Evolutionary conservation across 1,140 invertebrate genomes (phyloP).

Genomic region (Cyrtorhinus lividipennis): DNA sequence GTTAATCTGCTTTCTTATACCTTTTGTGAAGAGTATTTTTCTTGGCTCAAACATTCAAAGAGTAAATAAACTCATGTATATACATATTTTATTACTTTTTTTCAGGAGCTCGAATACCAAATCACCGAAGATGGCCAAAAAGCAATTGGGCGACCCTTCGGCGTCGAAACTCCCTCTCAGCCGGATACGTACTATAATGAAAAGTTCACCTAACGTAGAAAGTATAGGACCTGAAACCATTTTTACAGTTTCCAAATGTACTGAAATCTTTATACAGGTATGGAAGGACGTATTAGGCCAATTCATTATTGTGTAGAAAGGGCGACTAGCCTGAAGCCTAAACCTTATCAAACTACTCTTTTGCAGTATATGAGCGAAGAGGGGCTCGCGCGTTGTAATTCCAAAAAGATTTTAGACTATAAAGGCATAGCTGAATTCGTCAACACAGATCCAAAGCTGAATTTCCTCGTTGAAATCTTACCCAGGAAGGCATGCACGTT

Average conservation of each 20-base stretch:
- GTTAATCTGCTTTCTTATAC: no score
- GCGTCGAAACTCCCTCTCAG: slow-evolving; percentile 43
- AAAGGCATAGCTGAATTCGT: slow-evolving; percentile 18
- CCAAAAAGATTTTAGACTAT: slow-evolving; percentile 14
- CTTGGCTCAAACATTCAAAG: no score
- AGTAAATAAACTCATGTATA: no score
- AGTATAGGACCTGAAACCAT: slow-evolving; percentile 57
- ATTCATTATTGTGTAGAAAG: no score
- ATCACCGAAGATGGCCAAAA: neutral
- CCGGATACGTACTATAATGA: slow-evolving; percentile 69
- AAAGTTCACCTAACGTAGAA: slow-evolving; percentile 68
- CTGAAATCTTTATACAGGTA: slow-evolving; percentile 35
- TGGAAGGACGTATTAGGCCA: no score
- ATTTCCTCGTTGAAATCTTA: slow-evolving; percentile 14
- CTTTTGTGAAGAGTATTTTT: no score
- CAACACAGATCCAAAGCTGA: slow-evolving; percentile 2
- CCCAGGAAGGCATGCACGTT: slow-evolving; percentile 11
- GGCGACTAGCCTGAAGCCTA: no score
- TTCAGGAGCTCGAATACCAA: no score
- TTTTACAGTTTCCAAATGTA: slow-evolving; percentile 54
- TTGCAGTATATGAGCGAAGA: slow-evolving; percentile 3
- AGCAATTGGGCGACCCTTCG: neutral
- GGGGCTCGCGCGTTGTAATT: neutral
- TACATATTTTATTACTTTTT: no score
- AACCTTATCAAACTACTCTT: no score